Evolutionary conservation across 1,140 invertebrate species (phyloP).

Genomic region (Cryptotermes secundus): DNA sequence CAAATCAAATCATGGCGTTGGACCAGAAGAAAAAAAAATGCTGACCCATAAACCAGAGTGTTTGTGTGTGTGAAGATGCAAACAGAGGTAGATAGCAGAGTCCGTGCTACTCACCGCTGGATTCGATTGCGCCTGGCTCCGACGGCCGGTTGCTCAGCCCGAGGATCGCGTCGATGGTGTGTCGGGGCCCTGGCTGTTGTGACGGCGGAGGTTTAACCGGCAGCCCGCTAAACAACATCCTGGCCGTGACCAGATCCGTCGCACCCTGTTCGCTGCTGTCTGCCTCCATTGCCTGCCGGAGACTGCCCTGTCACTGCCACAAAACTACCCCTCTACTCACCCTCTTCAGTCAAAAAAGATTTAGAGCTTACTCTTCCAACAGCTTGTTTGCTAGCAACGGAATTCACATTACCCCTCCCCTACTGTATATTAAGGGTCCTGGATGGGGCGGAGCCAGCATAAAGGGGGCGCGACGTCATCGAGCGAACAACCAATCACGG

Average conservation of each 20-base stretch:
- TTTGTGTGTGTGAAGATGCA: no score
- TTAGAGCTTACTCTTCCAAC: conserved; percentile 29
- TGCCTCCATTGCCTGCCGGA: conserved; percentile 21
- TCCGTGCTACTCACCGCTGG: not conserved
- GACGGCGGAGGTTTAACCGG: conserved; percentile 27
- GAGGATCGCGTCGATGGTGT: conserved; percentile 34
- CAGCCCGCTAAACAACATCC: conserved; percentile 24
- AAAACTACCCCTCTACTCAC: not conserved
- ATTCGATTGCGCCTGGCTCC: not conserved
- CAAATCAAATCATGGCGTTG: no score
- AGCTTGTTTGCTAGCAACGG: conserved; percentile 34
- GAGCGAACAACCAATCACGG: conserved; percentile 27
- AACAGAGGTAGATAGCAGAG: no score
- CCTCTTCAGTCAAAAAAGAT: conserved; percentile 32
- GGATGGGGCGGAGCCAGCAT: conserved; percentile 1
- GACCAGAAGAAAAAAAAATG: no score
- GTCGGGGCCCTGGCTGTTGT: conserved; percentile 15
- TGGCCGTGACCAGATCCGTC: conserved; percentile 17
- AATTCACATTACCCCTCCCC: conserved; percentile 34
- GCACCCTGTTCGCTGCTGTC: conserved; percentile 25
- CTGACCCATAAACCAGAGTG: no score
- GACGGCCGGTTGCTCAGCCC: conserved; percentile 10
- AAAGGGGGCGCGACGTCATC: conserved; percentile 33
- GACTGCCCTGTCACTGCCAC: conserved; percentile 3
- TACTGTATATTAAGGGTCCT: conserved; percentile 20